phyloP scores from a whole-genome alignment of 2,888 invertebrate species.

The Pollenia amentaria region DNA sequence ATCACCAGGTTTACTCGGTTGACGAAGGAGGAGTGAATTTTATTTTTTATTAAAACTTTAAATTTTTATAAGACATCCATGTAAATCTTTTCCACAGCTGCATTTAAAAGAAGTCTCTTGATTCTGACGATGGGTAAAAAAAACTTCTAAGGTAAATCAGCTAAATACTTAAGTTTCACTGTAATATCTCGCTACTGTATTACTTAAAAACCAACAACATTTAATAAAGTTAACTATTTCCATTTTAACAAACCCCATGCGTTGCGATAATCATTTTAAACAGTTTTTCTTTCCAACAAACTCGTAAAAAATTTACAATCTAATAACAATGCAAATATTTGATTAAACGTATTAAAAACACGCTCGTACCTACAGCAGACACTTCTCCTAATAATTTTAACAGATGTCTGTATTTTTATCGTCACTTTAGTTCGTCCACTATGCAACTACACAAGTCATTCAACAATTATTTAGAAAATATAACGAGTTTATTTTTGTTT shows the following conservation, averaged over 20 bases:
- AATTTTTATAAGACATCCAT: too few relatives aligned
- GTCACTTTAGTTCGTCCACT: not conserved
- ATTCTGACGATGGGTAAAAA: too few relatives aligned
- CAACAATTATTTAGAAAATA: constrained; percentile 12
- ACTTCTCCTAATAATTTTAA: not conserved
- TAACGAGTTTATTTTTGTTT: not conserved
- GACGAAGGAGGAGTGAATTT: too few relatives aligned
- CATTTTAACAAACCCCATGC: not conserved
- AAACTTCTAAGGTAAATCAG: too few relatives aligned
- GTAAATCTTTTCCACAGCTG: too few relatives aligned
- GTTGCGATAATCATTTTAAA: not conserved
- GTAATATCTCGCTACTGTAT: too few relatives aligned
- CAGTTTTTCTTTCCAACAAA: not conserved
- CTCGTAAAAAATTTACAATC: constrained; percentile 16
- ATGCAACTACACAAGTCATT: constrained; percentile 1
- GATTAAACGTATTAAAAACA: not conserved
- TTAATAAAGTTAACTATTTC: too few relatives aligned
- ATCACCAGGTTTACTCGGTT: too few relatives aligned
- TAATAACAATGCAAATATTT: constrained; percentile 50
- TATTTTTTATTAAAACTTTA: too few relatives aligned
- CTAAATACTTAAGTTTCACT: too few relatives aligned
- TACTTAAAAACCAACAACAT: too few relatives aligned
- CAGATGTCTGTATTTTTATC: not conserved
- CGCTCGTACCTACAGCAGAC: not conserved
- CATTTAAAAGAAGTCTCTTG: too few relatives aligned